phyloP scores from a whole-genome alignment of 2,113 vertebrate genomes.

The Bothrops jararaca region DNA sequence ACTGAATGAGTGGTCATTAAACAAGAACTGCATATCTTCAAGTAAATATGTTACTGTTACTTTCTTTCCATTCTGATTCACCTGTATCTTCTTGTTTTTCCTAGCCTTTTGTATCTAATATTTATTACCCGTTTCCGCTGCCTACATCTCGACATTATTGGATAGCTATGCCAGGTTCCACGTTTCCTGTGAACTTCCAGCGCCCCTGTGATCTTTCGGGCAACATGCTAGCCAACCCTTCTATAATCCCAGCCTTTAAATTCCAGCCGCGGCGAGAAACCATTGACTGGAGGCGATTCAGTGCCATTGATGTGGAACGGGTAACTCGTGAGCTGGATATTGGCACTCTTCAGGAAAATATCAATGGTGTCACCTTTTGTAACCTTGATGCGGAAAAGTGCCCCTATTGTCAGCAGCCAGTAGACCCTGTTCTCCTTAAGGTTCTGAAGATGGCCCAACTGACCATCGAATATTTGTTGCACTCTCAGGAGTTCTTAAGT shows the following conservation, averaged over 20 bases:
- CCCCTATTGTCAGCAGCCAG: slow-evolving; percentile 63
- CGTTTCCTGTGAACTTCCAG: slow-evolving; percentile 21
- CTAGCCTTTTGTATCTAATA: slow-evolving; percentile 46
- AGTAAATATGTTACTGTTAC: background rate
- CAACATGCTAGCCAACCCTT: background rate
- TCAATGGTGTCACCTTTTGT: slow-evolving; percentile 69
- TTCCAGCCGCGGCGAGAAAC: slow-evolving; percentile 63
- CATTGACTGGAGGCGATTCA: slow-evolving; percentile 73
- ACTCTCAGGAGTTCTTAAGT: slow-evolving; percentile 72
- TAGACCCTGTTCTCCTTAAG: slow-evolving; percentile 70
- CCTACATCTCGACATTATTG: background rate
- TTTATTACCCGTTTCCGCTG: slow-evolving; percentile 21
- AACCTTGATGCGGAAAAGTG: slow-evolving; percentile 68
- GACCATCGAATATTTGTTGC: slow-evolving; percentile 75
- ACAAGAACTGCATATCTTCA: background rate
- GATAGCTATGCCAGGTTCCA: slow-evolving; percentile 11
- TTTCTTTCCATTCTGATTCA: background rate
- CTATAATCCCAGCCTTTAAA: slow-evolving; percentile 55
- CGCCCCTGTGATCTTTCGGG: slow-evolving; percentile 1
- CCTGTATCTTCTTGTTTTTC: background rate
- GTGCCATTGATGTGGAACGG: slow-evolving; percentile 69
- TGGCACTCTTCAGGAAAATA: slow-evolving; percentile 70
- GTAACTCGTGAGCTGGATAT: slow-evolving; percentile 73
- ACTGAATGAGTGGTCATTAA: background rate
- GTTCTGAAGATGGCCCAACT: slow-evolving; percentile 77